Base-by-base conservation (phyloP, 2,888 invertebrate genomes). In the Dichetophora obliterata region DNA sequence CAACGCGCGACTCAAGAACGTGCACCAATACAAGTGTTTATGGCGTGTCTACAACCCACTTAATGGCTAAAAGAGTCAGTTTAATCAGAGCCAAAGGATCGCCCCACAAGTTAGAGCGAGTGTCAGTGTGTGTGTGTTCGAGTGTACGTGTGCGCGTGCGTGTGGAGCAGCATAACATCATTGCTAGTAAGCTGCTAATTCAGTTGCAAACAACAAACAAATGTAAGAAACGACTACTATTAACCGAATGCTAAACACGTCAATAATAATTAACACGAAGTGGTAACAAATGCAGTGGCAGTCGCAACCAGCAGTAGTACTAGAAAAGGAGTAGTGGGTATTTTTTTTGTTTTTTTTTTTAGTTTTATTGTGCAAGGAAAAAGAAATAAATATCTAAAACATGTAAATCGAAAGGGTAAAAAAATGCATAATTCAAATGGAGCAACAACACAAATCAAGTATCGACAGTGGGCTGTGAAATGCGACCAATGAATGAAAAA, bases 1-100 rank as follows among this genome's bases (percentile, higher is more conserved):
- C 37, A 70, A 54, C 48, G 59, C 63, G 6, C 63, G 57, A 66
- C 68, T 66, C 43, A 72, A 71, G 65, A 69, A 69, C 71, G 69
- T 27, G 31, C 61, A 59, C 75, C 75, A 75, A 71, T 77, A 77
- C 74, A 80, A 75, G 75, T 78, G 81, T 84, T 84, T 83, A 85
- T 85, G 79, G 83, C 85, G 81, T 84, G 83, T 83, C 82, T 84
- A 85, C 83, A 82, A 83, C 83, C 63, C 82, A 85, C 82, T 84
- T 83, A 84, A 85, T 75, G 81, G 24, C 72, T 34, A 48, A 22
- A 65, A 19, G 73, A 50, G 50, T 65, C 22, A 31, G 50, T 73
- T 34, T 73, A 73, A 73, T 73, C 73, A 73, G 50, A 50, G 63
- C 73, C 48, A 24, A 27, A 73, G 63, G 63, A 73, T 63, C 63